Conservation (phyloP, 1,140 invertebrate genomes). For the Drosophila subobscura region DNA sequence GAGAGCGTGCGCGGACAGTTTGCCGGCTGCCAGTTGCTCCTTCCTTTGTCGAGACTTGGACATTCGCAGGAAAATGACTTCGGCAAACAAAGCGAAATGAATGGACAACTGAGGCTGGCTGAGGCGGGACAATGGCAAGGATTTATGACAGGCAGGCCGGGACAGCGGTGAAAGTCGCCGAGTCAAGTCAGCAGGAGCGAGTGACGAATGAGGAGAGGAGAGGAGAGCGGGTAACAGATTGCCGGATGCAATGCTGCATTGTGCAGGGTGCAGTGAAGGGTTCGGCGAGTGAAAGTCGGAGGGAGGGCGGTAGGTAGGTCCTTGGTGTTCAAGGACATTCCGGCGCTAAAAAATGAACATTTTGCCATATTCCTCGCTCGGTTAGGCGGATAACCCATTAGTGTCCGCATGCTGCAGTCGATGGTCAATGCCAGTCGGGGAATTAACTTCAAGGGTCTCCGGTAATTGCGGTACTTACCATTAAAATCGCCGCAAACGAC, state of each 20-base stretch:
- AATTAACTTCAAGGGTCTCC: constrained; percentile 71
- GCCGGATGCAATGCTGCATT: too few species aligned
- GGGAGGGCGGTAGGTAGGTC: constrained; percentile 41
- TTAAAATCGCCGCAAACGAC: constrained; percentile 95
- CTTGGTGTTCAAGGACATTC: constrained; percentile 57
- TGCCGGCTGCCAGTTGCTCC: constrained; percentile 32
- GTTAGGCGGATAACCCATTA: constrained; percentile 62
- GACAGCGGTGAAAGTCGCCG: constrained; percentile 50
- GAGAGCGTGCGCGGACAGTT: constrained; percentile 22
- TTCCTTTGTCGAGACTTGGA: constrained; percentile 17
- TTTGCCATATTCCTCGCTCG: constrained; percentile 48
- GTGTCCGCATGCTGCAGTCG: background rate
- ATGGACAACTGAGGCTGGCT: constrained; percentile 26
- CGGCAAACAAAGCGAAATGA: constrained; percentile 49
- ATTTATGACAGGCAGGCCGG: constrained; percentile 67
- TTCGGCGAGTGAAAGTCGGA: constrained; percentile 3
- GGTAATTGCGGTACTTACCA: constrained; percentile 85
- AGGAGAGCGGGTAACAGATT: background rate
- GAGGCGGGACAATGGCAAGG: constrained; percentile 9
- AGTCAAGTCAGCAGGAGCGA: constrained; percentile 7
- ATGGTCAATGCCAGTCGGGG: constrained; percentile 47
- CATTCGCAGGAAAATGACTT: constrained; percentile 47
- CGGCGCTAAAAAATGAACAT: constrained; percentile 45
- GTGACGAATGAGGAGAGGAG: background rate
- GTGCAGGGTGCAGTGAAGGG: constrained; percentile 2